Evolutionary conservation across 2,888 invertebrate species (phyloP).

Genomic region (Leptopilina myrica): DNA sequence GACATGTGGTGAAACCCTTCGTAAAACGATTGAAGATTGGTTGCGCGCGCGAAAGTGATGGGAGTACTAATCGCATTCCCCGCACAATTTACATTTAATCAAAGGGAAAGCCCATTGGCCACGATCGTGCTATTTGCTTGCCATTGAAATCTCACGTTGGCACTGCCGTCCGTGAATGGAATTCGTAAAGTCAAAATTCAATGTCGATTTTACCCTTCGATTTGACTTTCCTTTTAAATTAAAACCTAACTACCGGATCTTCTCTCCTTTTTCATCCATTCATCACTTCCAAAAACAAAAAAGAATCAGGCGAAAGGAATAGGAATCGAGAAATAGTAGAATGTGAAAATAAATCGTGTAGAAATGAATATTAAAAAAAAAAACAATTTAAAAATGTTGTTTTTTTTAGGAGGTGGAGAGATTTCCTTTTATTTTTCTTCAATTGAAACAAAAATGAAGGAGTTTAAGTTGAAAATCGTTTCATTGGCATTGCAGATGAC

Average conservation of each 20-base stretch:
- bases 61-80: conserved; percentile 74
- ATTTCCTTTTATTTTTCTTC: too few species aligned
- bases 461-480: conserved; percentile 41
- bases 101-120: conserved; percentile 75
- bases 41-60: conserved; percentile 61
- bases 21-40: conserved; percentile 58
- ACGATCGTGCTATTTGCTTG: conserved; percentile 73
- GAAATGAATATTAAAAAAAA: too few species aligned
- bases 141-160: conserved; percentile 72
- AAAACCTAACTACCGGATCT: conserved; percentile 51
- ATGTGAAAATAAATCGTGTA: too few species aligned
- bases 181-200: conserved; percentile 68
- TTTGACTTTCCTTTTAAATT: conserved; percentile 59
- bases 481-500: conserved; percentile 75
- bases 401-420: too few species aligned
- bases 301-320: conserved; percentile 13
- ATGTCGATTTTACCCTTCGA: conserved; percentile 54
- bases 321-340: conserved; percentile 41
- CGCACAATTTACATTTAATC: conserved; percentile 76
- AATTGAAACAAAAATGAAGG: background rate
- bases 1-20: conserved; percentile 22
- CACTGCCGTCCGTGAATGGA: conserved; percentile 64
- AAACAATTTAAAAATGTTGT: too few species aligned
- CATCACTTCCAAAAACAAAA: conserved; percentile 41
- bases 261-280: background rate